Conservation (phyloP, 2,888 invertebrate genomes). For the Minunthozetes semirufus region DNA sequence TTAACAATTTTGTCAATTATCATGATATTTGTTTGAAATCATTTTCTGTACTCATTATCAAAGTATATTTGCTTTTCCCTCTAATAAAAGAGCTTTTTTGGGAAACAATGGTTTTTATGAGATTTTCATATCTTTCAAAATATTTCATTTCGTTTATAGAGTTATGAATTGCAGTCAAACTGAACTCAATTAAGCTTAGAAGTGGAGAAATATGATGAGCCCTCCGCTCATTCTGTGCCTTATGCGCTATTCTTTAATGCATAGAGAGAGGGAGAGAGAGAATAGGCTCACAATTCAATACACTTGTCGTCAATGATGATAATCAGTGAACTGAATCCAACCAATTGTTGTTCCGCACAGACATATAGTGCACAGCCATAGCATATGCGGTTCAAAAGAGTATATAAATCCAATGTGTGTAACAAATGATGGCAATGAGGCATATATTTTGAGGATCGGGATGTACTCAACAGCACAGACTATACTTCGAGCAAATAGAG, state of each 20-base stretch:
- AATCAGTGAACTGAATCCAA: conserved; percentile 27
- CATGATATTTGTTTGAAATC: background rate
- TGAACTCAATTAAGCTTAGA: background rate
- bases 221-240: background rate
- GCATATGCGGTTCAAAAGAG: background rate
- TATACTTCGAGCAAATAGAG: background rate
- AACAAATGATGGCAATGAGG: conserved; percentile 25
- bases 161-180: background rate
- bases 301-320: conserved; percentile 27
- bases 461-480: background rate
- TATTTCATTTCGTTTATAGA: too few relatives aligned
- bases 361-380: background rate
- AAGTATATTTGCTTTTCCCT: background rate
- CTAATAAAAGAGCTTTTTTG: background rate
- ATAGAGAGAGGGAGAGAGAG: too few relatives aligned
- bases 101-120: too few relatives aligned
- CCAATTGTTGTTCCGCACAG: conserved; percentile 16
- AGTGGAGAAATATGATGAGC: background rate
- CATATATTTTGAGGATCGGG: conserved; percentile 21
- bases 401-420: conserved; percentile 18
- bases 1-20: background rate
- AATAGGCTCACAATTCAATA: background rate
- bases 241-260: too few relatives aligned
- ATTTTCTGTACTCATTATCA: background rate
- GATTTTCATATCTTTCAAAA: too few relatives aligned